These are phyloP conservation scores for Aythya baeri DNA, from an alignment of 2,113 vertebrate species.

Conservation along the genomic window DNA sequence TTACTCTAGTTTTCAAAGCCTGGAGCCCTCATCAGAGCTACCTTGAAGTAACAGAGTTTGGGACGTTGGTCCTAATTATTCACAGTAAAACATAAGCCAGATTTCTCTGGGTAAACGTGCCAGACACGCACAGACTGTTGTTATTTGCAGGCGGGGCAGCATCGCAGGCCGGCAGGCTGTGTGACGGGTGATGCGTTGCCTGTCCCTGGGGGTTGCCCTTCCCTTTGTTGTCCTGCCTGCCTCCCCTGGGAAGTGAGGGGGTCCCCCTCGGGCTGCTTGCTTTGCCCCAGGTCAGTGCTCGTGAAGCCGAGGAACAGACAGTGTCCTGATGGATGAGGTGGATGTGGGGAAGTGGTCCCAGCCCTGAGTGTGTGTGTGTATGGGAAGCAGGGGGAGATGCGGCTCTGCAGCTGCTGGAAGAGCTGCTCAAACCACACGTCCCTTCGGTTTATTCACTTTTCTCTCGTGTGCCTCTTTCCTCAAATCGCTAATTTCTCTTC, in stretches of 20 bases:
- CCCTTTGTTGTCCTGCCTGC: slow-evolving; percentile 22
- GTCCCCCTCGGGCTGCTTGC: not conserved
- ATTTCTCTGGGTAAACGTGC: not conserved
- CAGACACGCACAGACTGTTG: slow-evolving; percentile 12
- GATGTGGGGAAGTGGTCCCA: not conserved
- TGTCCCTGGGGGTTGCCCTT: not conserved
- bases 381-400: not conserved
- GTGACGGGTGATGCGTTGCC: not conserved
- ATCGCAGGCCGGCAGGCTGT: not conserved
- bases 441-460: not conserved
- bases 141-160: not conserved
- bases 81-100: slow-evolving; percentile 30
- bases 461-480: not conserved
- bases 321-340: not conserved
- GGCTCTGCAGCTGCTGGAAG: not conserved
- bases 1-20: not conserved
- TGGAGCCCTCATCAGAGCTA: slow-evolving; percentile 1
- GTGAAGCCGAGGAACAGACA: not conserved
- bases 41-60: slow-evolving; percentile 18
- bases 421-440: not conserved
- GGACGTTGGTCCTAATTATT: slow-evolving; percentile 60
- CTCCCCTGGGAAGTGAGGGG: not conserved
- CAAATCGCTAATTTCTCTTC: not conserved
- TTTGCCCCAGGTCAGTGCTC: not conserved
- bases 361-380: not conserved